Evolutionary conservation across 2,797 vertebrate species (phyloP), one percentile per base, ranked within the genome.

Genomic region (Neoniphon sammara): DNA sequence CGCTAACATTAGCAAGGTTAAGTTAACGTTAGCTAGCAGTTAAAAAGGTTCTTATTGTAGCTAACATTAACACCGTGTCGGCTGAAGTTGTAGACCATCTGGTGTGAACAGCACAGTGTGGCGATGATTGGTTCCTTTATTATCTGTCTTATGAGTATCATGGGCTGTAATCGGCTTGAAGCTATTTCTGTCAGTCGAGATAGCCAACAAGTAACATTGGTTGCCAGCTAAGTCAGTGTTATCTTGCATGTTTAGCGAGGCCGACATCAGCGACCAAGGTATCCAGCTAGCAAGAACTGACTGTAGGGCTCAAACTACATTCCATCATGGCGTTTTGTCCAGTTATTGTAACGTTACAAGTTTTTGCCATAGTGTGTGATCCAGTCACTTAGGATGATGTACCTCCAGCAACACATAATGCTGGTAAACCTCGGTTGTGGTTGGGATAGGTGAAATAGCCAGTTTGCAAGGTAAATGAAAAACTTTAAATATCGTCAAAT

Each of bases 171-270:
- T 89, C 64, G 46, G 56, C 63, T 89, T 82, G 78, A 63, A 64
- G 64, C 85, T 89, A 89, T 89, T 89, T 85, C 20, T 77, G 85
- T 80, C 79, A 9, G 73, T 18, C 57, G 62, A 14, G 49, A 14
- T 49, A 59, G 59, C 17, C 55, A 39, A 3, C 55, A 60, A 50
- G 69, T 66, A 30, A 34, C 73, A 82, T 58, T 78, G 46, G 83
- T 58, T 78, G 46, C 20, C 11, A 3, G 34, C 4, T 0, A 64
- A 53, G 53, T 77, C 53, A 50, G 5, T 20, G 5, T 70, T 62
- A 31, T 54, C 0, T 58, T 11, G 17, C 10, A 14, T 30, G 53
- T 55, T 53, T 21, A 53, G 30, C 3, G 54, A 30, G 25, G 25
- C 54, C 9, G 21, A 53, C 20, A 53, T 21, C 44, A 21, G 47